Conservation (phyloP, 2,113 vertebrate species). For the Hippocampus zosterae region DNA sequence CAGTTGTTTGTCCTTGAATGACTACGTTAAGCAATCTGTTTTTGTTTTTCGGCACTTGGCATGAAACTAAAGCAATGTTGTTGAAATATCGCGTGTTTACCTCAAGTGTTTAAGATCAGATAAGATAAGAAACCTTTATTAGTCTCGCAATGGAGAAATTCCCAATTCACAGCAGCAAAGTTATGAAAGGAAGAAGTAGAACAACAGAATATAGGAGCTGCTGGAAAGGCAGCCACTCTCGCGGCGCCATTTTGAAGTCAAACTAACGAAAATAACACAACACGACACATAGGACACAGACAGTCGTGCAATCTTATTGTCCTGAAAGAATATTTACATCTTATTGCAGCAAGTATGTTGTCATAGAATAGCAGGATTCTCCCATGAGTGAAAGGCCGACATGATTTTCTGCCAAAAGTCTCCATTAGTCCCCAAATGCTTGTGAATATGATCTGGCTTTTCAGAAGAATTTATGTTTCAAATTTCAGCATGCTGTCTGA, state of each 20-base stretch:
- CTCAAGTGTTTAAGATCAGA: neutral
- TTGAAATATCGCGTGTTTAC: neutral
- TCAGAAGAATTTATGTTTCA: constrained; percentile 1
- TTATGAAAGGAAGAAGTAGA: no score
- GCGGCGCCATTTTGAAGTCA: no score
- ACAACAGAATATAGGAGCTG: no score
- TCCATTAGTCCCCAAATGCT: neutral
- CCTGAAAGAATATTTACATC: neutral
- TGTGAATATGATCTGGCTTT: neutral
- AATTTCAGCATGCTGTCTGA: neutral
- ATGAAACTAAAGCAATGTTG: neutral
- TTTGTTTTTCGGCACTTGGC: neutral
- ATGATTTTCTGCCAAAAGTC: neutral
- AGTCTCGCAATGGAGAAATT: no score
- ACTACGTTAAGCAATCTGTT: neutral
- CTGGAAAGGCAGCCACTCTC: no score
- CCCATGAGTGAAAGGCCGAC: neutral
- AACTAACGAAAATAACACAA: no score
- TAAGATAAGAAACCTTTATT: no score
- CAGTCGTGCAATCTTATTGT: no score
- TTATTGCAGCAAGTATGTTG: neutral
- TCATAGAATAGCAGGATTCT: neutral
- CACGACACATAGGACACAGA: no score
- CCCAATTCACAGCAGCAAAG: no score
- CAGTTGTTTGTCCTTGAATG: neutral